These are phyloP conservation scores for Caiman crocodilus DNA, from an alignment of 2,797 vertebrate species.

Conservation along the genomic window DNA sequence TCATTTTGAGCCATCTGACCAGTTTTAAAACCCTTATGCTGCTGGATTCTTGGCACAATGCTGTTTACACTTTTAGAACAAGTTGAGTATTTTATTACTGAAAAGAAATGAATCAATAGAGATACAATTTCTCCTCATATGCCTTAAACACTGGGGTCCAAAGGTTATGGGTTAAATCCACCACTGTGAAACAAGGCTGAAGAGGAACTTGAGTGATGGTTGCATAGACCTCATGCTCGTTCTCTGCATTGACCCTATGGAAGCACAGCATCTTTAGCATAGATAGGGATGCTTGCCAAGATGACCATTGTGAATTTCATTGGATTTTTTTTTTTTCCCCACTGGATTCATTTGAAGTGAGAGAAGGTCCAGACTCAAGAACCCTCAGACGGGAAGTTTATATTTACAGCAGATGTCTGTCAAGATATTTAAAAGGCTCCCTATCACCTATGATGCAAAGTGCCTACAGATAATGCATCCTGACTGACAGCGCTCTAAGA, in stretches of 20 bases:
- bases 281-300: neutral
- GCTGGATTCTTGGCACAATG: neutral
- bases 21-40: neutral
- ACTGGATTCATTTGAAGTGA: neutral
- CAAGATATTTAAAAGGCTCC: neutral
- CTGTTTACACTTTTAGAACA: neutral
- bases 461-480: neutral
- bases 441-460: neutral
- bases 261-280: neutral
- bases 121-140: neutral
- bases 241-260: neutral
- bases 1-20: neutral
- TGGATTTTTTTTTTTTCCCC: neutral
- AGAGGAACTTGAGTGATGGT: neutral
- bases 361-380: neutral
- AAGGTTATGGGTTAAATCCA: neutral
- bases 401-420: neutral
- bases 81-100: neutral
- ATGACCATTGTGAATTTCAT: neutral
- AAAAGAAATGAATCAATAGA: neutral
- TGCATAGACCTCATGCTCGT: neutral
- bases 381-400: neutral
- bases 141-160: neutral
- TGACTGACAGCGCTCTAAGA: conserved; percentile 42
- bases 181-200: neutral